Percentiles rank a stretch among this genome's conserved stretches.
Evolutionary conservation across 2,888 invertebrate species (phyloP).

Genomic region (Eumacrocentrus americanus): DNA sequence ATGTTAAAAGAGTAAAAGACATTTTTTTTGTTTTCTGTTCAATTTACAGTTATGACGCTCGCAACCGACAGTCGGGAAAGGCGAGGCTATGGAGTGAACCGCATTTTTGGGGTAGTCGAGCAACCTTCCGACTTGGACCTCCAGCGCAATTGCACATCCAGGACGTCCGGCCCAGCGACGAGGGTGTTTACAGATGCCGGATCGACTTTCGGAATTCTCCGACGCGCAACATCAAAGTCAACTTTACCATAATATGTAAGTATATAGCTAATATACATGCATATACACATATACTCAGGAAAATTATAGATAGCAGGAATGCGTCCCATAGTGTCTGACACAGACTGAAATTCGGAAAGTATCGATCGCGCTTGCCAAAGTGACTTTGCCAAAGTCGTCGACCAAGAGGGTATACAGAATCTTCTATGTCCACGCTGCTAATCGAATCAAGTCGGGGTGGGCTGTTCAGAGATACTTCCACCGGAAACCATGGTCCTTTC

Average conservation of each 20-base stretch:
- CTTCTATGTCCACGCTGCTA: slow-evolving; percentile 42
- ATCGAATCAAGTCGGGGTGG: slow-evolving; percentile 44
- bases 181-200: slow-evolving; percentile 75
- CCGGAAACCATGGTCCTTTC: slow-evolving; percentile 45
- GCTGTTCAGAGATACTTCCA: slow-evolving; percentile 23
- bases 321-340: not conserved
- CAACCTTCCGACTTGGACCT: slow-evolving; percentile 65
- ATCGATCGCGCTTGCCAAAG: slow-evolving; percentile 1
- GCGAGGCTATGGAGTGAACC: slow-evolving; percentile 68
- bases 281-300: not conserved
- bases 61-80: slow-evolving; percentile 66
- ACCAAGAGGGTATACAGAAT: not conserved
- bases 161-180: slow-evolving; percentile 63
- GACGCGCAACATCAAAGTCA: slow-evolving; percentile 75
- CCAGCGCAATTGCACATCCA: slow-evolving; percentile 64
- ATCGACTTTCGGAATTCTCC: slow-evolving; percentile 78
- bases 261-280: slow-evolving; percentile 38
- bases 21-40: slow-evolving; percentile 36
- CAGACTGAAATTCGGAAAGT: slow-evolving; percentile 29
- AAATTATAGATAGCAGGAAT: not conserved
- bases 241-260: slow-evolving; percentile 77
- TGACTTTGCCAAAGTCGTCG: slow-evolving; percentile 1
- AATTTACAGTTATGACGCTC: slow-evolving; percentile 68
- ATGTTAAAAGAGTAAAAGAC: slow-evolving; percentile 13
- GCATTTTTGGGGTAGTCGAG: slow-evolving; percentile 66